These are phyloP conservation scores for Prunella strophiata DNA, from an alignment of 2,797 vertebrate genomes.

Conservation along the genomic window DNA sequence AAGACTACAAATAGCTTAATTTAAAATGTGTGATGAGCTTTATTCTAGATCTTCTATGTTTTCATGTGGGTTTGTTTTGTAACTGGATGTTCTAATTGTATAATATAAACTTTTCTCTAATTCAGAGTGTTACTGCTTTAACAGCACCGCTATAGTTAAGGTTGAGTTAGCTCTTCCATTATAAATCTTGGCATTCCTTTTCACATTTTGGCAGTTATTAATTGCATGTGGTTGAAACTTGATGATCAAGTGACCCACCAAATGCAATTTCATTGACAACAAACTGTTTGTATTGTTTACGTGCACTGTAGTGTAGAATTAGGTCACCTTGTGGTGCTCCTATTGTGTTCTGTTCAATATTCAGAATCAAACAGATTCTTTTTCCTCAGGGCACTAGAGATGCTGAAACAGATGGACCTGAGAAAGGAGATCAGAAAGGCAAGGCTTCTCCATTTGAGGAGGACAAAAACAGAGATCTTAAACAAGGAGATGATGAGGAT, in stretches of 20 bases:
- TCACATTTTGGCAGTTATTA: conserved; percentile 59
- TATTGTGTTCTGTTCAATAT: conserved; percentile 75
- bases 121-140: conserved; percentile 65
- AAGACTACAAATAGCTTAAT: background rate
- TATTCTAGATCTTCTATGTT: background rate
- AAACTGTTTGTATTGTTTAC: conserved; percentile 68
- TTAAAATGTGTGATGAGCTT: background rate
- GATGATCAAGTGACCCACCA: conserved; percentile 51
- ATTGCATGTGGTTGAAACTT: conserved; percentile 68
- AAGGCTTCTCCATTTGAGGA: conserved; percentile 95
- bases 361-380: conserved; percentile 80
- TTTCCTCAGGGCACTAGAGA: conserved; percentile 90
- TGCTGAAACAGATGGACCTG: conserved; percentile 91
- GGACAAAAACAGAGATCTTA: conserved; percentile 94
- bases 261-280: conserved; percentile 61
- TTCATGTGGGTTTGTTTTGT: background rate
- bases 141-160: conserved; percentile 73
- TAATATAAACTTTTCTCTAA: conserved; percentile 21
- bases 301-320: conserved; percentile 72
- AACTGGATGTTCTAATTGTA: background rate
- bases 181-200: conserved; percentile 71
- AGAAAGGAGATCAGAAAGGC: conserved; percentile 91
- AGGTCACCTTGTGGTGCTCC: conserved; percentile 70
- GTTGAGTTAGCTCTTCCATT: conserved; percentile 77
- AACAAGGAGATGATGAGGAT: conserved; percentile 90